These are phyloP conservation scores for Turdus rufiventris DNA, from an alignment of 2,113 vertebrate genomes.

Conservation along the genomic window DNA sequence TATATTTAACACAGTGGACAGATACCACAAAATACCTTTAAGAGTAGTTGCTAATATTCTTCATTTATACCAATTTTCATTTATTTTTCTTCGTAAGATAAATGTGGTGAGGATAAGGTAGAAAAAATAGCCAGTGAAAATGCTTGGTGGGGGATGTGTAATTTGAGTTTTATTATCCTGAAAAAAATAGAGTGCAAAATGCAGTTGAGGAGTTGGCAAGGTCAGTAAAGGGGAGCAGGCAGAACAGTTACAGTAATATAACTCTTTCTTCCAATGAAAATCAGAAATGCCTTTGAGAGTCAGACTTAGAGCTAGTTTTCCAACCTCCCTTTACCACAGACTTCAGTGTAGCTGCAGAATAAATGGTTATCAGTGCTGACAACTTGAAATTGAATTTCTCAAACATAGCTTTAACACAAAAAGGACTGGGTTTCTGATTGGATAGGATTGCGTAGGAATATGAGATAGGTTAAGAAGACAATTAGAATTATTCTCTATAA, in stretches of 20 bases:
- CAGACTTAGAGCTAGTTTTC: neutral
- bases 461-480: neutral
- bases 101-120: neutral
- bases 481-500: neutral
- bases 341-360: neutral
- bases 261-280: neutral
- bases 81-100: neutral
- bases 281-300: neutral
- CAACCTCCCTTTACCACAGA: neutral
- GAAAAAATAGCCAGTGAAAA: neutral
- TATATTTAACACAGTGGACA: neutral
- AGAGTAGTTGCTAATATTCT: neutral
- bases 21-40: neutral
- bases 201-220: neutral
- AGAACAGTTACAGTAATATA: neutral
- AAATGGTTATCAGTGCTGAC: neutral
- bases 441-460: neutral
- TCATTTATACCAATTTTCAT: neutral
- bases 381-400: neutral
- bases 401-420: neutral
- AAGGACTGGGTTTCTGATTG: neutral
- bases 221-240: neutral
- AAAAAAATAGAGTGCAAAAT: neutral
- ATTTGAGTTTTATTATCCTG: neutral
- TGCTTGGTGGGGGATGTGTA: accelerated